Base-by-base conservation (phyloP, 2,797 vertebrate species). In the Syndactyla subalaris region DNA sequence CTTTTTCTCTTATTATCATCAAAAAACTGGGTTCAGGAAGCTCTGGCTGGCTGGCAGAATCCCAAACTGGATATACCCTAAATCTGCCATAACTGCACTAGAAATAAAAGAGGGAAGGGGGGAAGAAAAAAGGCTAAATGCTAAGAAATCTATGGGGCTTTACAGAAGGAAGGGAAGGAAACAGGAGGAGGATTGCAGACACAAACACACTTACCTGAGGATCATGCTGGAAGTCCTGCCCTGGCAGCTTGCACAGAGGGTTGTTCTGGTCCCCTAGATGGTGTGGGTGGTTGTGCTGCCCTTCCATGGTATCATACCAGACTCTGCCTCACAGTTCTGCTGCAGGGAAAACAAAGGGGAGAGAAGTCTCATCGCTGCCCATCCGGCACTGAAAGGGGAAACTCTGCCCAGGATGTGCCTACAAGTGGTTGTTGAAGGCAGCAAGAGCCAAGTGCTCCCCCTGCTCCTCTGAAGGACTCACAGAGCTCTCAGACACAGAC, bases 261-360 rank as follows among this genome's bases (percentile, higher is more conserved):
- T 97, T 98, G 97, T 98, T 98, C 85, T 98, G 98, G 97, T 98
- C 98, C 97, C 98, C 98, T 94, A 98, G 97, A 7, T 97, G 97
- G 41, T 98, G 97, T 22, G 98, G 97, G 79, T 98, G 98, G 96
- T 98, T 98, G 89, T 98, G 98, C 95, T 98, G 98, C 95, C 98
- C 97, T 91, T 99, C 99, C 99, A 99, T 99, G 94, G 97, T 98
- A 96, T 92, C 98, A 98, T 98, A 95, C 98, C 98, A 98, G 57
- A 51, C 63, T 95, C 68, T 81, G 92, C 93, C 80, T 89, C 30
- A 85, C 68, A 15, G 67, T 57, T 93, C 93, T 96, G 96, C 95
- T 91, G 96, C n/a, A 88, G 95, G 36, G 29, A 54, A 66, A 32
- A 85, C 19, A 92, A 30, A 96, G 92, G 82, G 17, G 36, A 86